Evolutionary conservation across 2,797 vertebrate genomes (phyloP).

Genomic region (Halcyon chelicuti): DNA sequence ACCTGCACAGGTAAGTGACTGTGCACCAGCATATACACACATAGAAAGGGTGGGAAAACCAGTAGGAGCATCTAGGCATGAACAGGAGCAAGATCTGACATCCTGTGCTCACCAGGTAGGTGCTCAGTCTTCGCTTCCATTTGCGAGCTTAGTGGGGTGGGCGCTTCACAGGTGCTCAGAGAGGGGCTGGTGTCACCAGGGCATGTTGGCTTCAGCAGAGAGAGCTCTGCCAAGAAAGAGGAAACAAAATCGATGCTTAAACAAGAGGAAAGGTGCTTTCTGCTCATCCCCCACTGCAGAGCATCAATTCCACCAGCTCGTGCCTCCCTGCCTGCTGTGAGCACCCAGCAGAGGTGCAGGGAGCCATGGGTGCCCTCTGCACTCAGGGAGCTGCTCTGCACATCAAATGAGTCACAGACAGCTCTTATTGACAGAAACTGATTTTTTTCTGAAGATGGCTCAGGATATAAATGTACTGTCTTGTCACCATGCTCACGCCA

Average conservation of each 20-base stretch:
- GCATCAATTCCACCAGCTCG: background rate
- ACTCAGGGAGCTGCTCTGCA: background rate
- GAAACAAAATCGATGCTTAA: background rate
- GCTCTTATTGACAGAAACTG: background rate
- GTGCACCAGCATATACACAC: accelerated
- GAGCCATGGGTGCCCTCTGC: background rate
- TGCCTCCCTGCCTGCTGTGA: background rate
- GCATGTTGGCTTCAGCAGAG: background rate
- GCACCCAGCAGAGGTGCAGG: background rate
- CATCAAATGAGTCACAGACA: background rate
- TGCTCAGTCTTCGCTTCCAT: background rate
- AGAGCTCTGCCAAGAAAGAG: background rate
- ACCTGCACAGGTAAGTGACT: background rate
- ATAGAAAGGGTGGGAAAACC: background rate
- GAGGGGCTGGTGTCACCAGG: background rate
- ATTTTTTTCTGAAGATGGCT: background rate
- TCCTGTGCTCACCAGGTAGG: background rate
- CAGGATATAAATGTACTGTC: accelerated
- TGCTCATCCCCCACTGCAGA: background rate
- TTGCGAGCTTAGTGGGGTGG: background rate
- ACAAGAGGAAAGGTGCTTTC: background rate
- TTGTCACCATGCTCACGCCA: background rate
- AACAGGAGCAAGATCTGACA: background rate
- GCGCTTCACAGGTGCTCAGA: background rate
- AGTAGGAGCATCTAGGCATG: background rate